Evolutionary conservation across 2,113 vertebrate species (phyloP).

Genomic region (Petrocephalus zakoni): DNA sequence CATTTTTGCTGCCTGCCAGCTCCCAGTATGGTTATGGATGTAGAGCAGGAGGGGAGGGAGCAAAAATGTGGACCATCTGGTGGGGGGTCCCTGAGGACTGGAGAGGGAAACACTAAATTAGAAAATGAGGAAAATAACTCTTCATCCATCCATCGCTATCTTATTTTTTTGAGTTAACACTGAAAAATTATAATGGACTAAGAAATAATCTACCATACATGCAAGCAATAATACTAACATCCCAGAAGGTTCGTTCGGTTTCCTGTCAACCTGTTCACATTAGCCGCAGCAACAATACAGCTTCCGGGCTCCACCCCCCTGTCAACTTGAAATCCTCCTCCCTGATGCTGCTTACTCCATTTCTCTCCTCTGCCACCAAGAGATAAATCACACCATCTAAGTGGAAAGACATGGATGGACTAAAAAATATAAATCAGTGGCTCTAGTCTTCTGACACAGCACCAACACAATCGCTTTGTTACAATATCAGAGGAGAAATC

Average conservation of each 20-base stretch:
- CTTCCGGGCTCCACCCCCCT: background rate
- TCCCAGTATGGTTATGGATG: background rate
- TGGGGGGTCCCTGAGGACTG: background rate
- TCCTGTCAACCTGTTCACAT: background rate
- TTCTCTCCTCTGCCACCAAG: background rate
- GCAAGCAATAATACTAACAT: background rate
- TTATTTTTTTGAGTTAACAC: background rate
- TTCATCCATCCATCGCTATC: background rate
- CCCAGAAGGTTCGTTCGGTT: background rate
- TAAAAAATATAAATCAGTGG: background rate
- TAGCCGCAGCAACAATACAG: background rate
- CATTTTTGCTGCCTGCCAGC: background rate
- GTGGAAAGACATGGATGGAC: background rate
- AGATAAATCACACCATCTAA: conserved; percentile 8
- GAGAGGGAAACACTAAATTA: background rate
- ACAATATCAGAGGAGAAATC: background rate
- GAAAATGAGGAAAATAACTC: background rate
- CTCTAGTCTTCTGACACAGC: background rate
- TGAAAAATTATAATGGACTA: background rate
- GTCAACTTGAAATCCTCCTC: background rate
- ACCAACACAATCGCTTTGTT: background rate
- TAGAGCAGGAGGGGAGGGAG: background rate
- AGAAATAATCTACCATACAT: background rate
- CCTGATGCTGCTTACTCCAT: background rate
- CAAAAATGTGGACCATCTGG: background rate